Percentiles rank a stretch among this genome's conserved stretches.
Conservation (phyloP, 2,888 invertebrate genomes). For the Philhelius pedissequus region DNA sequence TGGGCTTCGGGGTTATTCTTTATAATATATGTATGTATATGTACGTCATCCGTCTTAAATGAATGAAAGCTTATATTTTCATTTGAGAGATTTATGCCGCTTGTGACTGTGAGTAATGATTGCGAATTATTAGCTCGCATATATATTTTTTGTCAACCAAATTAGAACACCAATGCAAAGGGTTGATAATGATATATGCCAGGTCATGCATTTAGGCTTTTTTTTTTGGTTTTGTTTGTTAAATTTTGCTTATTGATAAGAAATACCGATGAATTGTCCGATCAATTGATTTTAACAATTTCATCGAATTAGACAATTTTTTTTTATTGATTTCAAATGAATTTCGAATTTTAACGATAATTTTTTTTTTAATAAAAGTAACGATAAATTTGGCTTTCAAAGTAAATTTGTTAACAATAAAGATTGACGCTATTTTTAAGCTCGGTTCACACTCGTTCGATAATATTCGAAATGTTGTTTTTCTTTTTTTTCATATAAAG, state of each 20-base stretch:
- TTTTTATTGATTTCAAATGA: neutral
- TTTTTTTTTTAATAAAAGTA: neutral
- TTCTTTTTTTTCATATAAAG: too few species aligned
- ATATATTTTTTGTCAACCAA: constrained; percentile 41
- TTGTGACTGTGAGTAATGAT: constrained; percentile 51
- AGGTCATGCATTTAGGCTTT: constrained; percentile 38
- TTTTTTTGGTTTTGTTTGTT: neutral
- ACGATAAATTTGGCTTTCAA: too few species aligned
- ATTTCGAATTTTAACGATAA: neutral
- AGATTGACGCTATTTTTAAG: too few species aligned
- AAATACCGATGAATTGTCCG: neutral
- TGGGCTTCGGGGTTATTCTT: neutral
- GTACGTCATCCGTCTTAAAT: constrained; percentile 15
- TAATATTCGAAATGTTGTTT: too few species aligned
- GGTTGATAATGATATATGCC: constrained; percentile 25
- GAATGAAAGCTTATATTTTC: constrained; percentile 39
- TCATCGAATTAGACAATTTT: neutral
- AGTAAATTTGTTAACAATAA: too few species aligned
- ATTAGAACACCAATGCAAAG: constrained; percentile 51
- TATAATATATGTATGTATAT: neutral
- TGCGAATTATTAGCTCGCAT: constrained; percentile 51
- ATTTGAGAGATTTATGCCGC: constrained; percentile 52
- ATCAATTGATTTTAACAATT: neutral
- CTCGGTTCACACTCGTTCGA: too few species aligned
- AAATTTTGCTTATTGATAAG: neutral